A percentile compares a stretch with the other conserved stretches of the same genome.
These are phyloP conservation scores for Scaptomyza montana DNA, from an alignment of 1,140 invertebrate species.

Conservation along the genomic window DNA sequence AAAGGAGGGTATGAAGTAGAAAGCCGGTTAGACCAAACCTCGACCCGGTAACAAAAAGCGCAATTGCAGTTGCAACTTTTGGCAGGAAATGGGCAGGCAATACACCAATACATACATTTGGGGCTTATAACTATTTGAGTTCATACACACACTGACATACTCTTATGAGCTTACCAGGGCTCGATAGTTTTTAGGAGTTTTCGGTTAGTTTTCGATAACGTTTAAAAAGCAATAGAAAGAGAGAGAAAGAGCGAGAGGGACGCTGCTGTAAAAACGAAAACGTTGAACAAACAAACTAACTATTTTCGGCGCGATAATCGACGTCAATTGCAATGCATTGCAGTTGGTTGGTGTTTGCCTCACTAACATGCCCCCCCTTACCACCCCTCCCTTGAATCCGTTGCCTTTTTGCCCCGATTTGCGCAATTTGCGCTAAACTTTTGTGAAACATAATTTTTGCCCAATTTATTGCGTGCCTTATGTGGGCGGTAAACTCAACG, in stretches of 20 bases:
- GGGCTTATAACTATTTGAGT: slow-evolving; percentile 67
- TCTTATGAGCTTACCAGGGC: slow-evolving; percentile 18
- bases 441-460: slow-evolving; percentile 75
- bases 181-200: slow-evolving; percentile 67
- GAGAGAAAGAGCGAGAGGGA: too few relatives aligned
- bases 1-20: slow-evolving; percentile 2
- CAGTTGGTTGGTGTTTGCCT: slow-evolving; percentile 23
- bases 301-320: slow-evolving; percentile 76
- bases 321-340: slow-evolving; percentile 74
- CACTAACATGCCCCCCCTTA: background rate
- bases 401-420: slow-evolving; percentile 54
- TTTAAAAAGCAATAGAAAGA: slow-evolving; percentile 71
- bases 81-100: background rate
- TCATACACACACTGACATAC: slow-evolving; percentile 11
- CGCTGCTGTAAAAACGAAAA: slow-evolving; percentile 42
- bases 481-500: slow-evolving; percentile 10
- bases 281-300: slow-evolving; percentile 66
- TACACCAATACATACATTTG: slow-evolving; percentile 13
- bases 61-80: slow-evolving; percentile 70
- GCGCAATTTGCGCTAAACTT: slow-evolving; percentile 75
- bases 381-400: background rate
- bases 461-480: slow-evolving; percentile 74
- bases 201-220: slow-evolving; percentile 77
- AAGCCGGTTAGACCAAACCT: slow-evolving; percentile 11
- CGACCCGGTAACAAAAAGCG: slow-evolving; percentile 58